Evolutionary conservation across 2,113 vertebrate species (phyloP).

Genomic region (human): GRCh38 chr1:74794501-74795000

Average conservation of each 20-base stretch:
- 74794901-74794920: not conserved
- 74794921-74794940: not conserved
- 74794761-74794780: not conserved
- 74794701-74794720: not conserved
- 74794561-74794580: conserved; percentile 35
- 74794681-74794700: not conserved
- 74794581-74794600: not conserved
- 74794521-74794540: not conserved
- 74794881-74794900: not conserved
- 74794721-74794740: not conserved
- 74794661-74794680: not conserved
- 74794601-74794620: not conserved
- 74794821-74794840: not conserved
- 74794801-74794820: not conserved
- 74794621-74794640: not conserved
- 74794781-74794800: not conserved
- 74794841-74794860: not conserved
- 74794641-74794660: not conserved
- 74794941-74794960: not conserved
- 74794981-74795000: not conserved
- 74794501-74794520: not conserved
- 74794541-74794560: not conserved
- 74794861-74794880: not conserved
- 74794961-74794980: not conserved
- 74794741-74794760: not conserved